Evolutionary conservation across 2,113 vertebrate genomes (phyloP), one percentile per base, ranked within the genome.

Genomic region (Pogona vitticeps): DNA sequence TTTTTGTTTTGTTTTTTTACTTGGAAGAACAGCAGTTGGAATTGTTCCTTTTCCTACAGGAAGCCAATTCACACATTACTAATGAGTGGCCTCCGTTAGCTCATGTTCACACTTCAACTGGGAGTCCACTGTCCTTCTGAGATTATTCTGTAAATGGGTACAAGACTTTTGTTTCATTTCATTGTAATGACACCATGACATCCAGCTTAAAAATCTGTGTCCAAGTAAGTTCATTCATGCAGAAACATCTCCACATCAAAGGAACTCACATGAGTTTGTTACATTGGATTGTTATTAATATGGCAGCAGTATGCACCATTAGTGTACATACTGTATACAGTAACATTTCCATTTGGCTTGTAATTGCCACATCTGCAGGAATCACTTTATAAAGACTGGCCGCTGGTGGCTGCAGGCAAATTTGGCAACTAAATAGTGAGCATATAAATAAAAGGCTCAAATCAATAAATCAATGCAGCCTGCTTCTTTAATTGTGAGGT

Each of bases 401-500:
- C 56, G 72, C 72, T 31, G 65, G 71, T 56, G 76, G 71, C 79
- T 76, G 85, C 42, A 87, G 52, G 82, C 85, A 87, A 75, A 80
- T 75, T 79, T 68, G 36, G 70, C 31, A 73, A 63, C 63, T 73
- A 52, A 65, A 67, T 65, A 83, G 73, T 68, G 59, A 83, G 59
- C 58, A 40, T 78, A 63, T 82, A 71, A 67, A 83, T 38, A 65
- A 59, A 86, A 76, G 18, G 36, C 9, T 75, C 40, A 7, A 68
- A 31, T 75, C 59, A 68, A 80, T 76, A 73, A 75, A 79, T 75
- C 46, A 76, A 65, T 38, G 28, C 33, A 68, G 8, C 68, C 20
- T 86, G 59, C 76, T 73, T 83, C 68, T 86, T 80, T 79, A 86
- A 65, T 75, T 73, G 42, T 77, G 52, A 87, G 26, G 67, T 52